phyloP scores from a whole-genome alignment of 2,888 invertebrate species.

The Pyrrhosoma nymphula region DNA sequence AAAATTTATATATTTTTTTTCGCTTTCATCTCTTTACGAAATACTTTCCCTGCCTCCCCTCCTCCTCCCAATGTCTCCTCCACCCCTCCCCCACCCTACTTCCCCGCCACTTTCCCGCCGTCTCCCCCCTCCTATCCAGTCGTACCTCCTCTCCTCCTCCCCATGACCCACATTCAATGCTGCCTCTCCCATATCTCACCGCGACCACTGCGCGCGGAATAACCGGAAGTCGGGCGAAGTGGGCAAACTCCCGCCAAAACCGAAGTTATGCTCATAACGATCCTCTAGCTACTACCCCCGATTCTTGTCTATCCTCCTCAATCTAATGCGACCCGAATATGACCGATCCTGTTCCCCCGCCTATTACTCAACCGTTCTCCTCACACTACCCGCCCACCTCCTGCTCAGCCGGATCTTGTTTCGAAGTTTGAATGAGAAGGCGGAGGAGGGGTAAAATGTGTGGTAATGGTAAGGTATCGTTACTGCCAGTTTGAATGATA shows the following conservation, averaged over 20 bases:
- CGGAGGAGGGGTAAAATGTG: too few relatives aligned
- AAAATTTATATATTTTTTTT: neutral
- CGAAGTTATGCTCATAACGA: neutral
- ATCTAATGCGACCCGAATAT: neutral
- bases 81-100: neutral
- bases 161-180: neutral
- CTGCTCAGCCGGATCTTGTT: neutral
- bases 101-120: neutral
- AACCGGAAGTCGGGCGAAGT: conserved; percentile 26
- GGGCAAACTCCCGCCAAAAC: conserved; percentile 11
- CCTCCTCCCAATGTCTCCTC: neutral
- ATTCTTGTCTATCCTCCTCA: neutral
- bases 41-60: neutral
- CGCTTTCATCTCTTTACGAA: neutral
- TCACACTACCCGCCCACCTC: neutral
- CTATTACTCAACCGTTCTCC: neutral
- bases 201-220: neutral
- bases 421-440: neutral
- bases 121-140: neutral
- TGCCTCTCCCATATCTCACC: conserved; percentile 16
- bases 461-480: too few relatives aligned
- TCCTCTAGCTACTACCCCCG: neutral
- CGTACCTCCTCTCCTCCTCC: neutral
- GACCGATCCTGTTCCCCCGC: neutral
- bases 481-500: too few relatives aligned